These are phyloP conservation scores for Miichthys miiuy DNA, from an alignment of 2,797 vertebrate genomes.

Conservation along the genomic window DNA sequence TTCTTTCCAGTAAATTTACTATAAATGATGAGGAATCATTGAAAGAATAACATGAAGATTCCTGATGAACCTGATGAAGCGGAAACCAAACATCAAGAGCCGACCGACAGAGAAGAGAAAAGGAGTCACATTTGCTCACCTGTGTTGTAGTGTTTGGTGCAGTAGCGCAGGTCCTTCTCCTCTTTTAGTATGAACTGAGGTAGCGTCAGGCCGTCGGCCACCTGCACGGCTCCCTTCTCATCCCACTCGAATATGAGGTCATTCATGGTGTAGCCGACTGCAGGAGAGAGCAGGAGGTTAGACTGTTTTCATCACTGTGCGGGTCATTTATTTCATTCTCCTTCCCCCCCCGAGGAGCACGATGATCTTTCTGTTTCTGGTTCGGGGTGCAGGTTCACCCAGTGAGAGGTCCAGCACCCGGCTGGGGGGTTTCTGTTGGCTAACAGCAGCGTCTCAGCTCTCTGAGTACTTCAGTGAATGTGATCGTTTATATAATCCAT, in stretches of 20 bases:
- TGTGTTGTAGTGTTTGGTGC: conserved; percentile 99
- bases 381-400: not conserved
- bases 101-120: too few relatives aligned
- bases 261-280: conserved; percentile 99
- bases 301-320: not conserved
- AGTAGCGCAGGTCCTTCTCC: conserved; percentile 98
- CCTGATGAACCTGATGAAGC: not conserved
- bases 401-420: not conserved
- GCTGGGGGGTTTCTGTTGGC: not conserved
- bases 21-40: too few relatives aligned
- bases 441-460: not conserved
- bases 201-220: conserved; percentile 95
- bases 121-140: conserved; percentile 81
- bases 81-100: too few relatives aligned
- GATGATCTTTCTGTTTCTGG: not conserved
- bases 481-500: not conserved
- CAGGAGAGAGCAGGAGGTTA: conserved; percentile 39
- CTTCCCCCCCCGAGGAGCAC: conserved; percentile 3
- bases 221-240: conserved; percentile 96
- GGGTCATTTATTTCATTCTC: not conserved
- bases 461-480: not conserved
- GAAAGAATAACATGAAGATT: not conserved
- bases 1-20: too few relatives aligned
- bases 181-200: conserved; percentile 98
- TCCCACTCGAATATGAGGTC: conserved; percentile 99